Evolutionary conservation across 2,888 invertebrate genomes (phyloP).

Genomic region (Stenoptilia bipunctidactyla): DNA sequence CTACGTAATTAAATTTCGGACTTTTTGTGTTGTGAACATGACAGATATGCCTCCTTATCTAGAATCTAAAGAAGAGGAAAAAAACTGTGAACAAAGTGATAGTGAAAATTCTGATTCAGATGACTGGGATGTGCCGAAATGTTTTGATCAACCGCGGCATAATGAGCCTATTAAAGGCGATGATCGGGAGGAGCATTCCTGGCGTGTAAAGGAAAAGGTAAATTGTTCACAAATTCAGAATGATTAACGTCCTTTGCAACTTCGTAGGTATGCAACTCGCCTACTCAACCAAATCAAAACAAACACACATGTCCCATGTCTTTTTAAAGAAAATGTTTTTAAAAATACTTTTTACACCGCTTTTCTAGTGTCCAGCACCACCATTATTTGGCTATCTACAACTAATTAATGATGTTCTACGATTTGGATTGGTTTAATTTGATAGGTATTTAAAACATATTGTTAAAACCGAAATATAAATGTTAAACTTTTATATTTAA

Average conservation of each 20-base stretch:
- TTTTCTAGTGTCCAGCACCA: too few species aligned
- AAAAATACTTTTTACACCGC: too few species aligned
- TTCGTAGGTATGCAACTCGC: not conserved
- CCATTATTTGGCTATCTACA: too few species aligned
- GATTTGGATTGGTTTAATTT: too few species aligned
- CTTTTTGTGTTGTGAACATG: constrained; percentile 53
- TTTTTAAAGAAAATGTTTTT: too few species aligned
- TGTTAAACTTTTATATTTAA: too few species aligned
- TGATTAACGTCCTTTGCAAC: constrained; percentile 2
- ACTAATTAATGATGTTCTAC: too few species aligned
- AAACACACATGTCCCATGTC: constrained; percentile 46
- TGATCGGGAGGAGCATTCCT: constrained; percentile 83
- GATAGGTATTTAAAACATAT: too few species aligned
- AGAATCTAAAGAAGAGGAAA: constrained; percentile 55
- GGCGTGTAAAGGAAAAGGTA: constrained; percentile 95
- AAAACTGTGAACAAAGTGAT: constrained; percentile 48
- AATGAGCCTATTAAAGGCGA: constrained; percentile 54
- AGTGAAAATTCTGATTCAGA: constrained; percentile 58
- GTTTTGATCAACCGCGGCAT: constrained; percentile 78
- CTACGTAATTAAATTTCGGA: constrained; percentile 24
- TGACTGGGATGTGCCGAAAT: constrained; percentile 79
- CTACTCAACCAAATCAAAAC: constrained; percentile 39
- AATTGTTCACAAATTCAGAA: constrained; percentile 16
- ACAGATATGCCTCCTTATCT: constrained; percentile 68
- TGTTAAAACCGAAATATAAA: too few species aligned